Evolutionary conservation across 2,113 vertebrate species (phyloP).

Genomic region (Glaucomys volans): DNA sequence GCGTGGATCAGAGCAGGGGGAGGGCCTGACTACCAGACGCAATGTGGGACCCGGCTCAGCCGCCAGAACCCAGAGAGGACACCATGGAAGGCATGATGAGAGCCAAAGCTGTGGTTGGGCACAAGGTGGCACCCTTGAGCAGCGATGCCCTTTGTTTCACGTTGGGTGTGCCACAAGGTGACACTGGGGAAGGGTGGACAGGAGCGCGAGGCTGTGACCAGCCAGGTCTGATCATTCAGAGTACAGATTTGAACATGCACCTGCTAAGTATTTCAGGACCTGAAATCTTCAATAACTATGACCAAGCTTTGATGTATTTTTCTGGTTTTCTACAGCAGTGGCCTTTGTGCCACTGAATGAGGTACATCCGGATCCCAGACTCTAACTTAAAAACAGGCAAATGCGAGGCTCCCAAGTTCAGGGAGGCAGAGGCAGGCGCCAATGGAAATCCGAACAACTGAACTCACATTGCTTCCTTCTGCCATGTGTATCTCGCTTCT

Average conservation of each 20-base stretch:
- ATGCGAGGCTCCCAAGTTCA: background rate
- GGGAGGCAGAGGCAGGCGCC: background rate
- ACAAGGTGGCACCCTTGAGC: too few species aligned
- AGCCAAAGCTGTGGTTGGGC: too few species aligned
- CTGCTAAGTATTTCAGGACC: slow-evolving; percentile 19
- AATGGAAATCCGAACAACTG: slow-evolving; percentile 6
- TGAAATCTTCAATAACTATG: slow-evolving; percentile 19
- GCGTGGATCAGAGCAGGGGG: background rate
- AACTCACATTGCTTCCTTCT: background rate
- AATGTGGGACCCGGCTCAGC: background rate
- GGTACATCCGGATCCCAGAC: background rate
- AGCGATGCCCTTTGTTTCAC: background rate
- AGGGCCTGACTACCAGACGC: background rate
- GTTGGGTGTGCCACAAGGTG: background rate
- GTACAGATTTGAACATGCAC: background rate
- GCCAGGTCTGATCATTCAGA: slow-evolving; percentile 19
- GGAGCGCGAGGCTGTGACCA: background rate
- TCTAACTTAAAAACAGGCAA: background rate
- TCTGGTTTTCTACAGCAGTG: background rate
- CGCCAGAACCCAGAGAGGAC: background rate
- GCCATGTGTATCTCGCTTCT: slow-evolving; percentile 9
- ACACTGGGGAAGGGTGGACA: background rate
- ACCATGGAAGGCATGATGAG: background rate
- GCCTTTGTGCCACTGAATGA: background rate
- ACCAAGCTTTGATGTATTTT: background rate